Conservation (phyloP, 2,888 invertebrate species). For the Hemistola chrysoprasaria region DNA sequence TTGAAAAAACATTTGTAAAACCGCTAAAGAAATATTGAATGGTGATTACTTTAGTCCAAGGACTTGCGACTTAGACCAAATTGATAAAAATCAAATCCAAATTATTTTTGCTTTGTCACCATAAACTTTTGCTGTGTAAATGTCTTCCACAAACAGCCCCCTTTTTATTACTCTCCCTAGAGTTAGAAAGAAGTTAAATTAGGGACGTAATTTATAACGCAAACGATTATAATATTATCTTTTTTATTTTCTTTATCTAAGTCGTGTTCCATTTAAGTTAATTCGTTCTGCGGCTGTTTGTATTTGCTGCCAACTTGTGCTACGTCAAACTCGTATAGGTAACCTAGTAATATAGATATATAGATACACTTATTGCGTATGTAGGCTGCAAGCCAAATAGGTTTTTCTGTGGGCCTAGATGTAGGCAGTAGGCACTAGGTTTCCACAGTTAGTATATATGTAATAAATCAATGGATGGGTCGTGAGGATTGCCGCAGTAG, state of each 20-base stretch:
- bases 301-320: slow-evolving; percentile 47
- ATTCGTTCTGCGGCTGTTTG: slow-evolving; percentile 44
- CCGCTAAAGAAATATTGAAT: no score
- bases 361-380: slow-evolving; percentile 37
- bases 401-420: slow-evolving; percentile 28
- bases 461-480: not conserved
- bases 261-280: slow-evolving; percentile 36
- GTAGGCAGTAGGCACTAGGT: slow-evolving; percentile 1
- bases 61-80: no score
- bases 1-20: no score
- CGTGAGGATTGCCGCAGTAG: slow-evolving; percentile 1
- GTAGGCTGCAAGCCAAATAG: slow-evolving; percentile 48
- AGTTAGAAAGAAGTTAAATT: slow-evolving; percentile 20
- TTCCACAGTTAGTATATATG: slow-evolving; percentile 7
- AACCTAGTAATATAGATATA: no score
- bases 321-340: slow-evolving; percentile 43
- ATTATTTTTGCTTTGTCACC: no score
- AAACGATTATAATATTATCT: slow-evolving; percentile 19
- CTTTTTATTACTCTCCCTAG: slow-evolving; percentile 14
- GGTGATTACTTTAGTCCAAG: no score
- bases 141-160: slow-evolving; percentile 15
- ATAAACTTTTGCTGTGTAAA: slow-evolving; percentile 11
- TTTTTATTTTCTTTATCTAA: slow-evolving; percentile 17
- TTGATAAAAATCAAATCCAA: no score
- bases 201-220: slow-evolving; percentile 21